phyloP scores from a whole-genome alignment of 2,888 invertebrate species.

The Stramonita haemastoma region DNA sequence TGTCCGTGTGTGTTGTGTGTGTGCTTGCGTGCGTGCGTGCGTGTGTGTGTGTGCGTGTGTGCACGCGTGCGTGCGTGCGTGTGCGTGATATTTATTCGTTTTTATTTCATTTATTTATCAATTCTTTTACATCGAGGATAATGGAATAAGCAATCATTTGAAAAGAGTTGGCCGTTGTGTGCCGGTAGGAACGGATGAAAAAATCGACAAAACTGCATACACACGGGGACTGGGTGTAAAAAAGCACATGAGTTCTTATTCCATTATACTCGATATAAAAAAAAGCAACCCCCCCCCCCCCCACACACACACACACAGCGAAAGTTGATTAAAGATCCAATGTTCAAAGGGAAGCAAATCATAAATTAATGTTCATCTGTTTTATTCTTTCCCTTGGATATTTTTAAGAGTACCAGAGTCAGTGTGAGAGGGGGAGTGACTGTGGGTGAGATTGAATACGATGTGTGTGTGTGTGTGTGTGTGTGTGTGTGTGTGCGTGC shows the following conservation, averaged over 20 bases:
- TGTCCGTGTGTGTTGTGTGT: not conserved
- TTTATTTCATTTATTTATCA: not conserved
- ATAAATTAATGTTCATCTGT: not conserved
- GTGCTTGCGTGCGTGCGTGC: not conserved
- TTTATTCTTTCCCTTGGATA: too few relatives aligned
- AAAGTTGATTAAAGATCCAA: too few relatives aligned
- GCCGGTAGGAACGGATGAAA: too few relatives aligned
- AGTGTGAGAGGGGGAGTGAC: not conserved
- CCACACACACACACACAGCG: too few relatives aligned
- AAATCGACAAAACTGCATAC: too few relatives aligned
- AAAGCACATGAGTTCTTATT: not conserved
- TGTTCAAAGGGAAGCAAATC: not conserved
- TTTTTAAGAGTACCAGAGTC: too few relatives aligned
- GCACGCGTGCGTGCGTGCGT: not conserved
- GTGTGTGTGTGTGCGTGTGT: conserved; percentile 1
- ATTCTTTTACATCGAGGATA: too few relatives aligned
- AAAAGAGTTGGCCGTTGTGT: too few relatives aligned
- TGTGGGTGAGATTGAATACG: not conserved
- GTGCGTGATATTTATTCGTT: not conserved
- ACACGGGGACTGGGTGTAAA: too few relatives aligned
- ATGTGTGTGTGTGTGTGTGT: too few relatives aligned
- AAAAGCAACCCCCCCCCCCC: too few relatives aligned
- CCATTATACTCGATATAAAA: not conserved
- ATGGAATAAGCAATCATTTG: not conserved
- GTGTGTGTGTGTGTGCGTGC: too few relatives aligned